phyloP scores from a whole-genome alignment of 2,888 invertebrate genomes.

The Aromia moschata region DNA sequence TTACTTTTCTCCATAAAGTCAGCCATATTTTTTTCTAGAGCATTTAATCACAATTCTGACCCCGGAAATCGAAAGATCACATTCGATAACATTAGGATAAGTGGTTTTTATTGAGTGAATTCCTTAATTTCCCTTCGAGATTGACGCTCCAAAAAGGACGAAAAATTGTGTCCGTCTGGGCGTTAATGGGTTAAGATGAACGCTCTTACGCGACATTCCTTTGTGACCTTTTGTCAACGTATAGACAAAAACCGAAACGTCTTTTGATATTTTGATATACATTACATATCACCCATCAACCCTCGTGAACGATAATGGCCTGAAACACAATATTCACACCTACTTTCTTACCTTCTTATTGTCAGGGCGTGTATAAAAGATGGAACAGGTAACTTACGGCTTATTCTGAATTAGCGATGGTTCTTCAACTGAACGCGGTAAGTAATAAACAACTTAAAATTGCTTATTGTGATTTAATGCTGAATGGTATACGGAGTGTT shows the following conservation, averaged over 20 bases:
- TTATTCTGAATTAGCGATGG: conserved; percentile 16
- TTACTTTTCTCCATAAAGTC: too few species aligned
- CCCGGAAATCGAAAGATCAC: too few species aligned
- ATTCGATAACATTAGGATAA: too few species aligned
- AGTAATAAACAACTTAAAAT: background rate
- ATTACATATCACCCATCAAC: conserved; percentile 12
- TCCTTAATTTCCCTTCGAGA: too few species aligned
- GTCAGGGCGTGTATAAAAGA: conserved; percentile 19
- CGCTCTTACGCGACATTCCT: background rate
- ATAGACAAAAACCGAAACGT: conserved; percentile 5
- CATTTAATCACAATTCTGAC: too few species aligned
- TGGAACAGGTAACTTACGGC: conserved; percentile 4
- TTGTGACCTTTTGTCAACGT: background rate
- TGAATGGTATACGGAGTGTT: background rate
- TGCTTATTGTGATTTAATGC: conserved; percentile 1
- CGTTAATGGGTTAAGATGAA: too few species aligned
- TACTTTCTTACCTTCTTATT: conserved; percentile 12
- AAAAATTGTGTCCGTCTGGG: too few species aligned
- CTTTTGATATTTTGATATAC: background rate
- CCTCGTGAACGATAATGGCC: conserved; percentile 9
- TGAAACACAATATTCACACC: conserved; percentile 17
- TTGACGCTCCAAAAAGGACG: too few species aligned
- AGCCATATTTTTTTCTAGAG: too few species aligned
- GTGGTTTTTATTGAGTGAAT: too few species aligned
- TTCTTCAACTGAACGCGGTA: conserved; percentile 4